These are phyloP conservation scores for Agrypnus murinus DNA, from an alignment of 2,888 invertebrate genomes.

Conservation along the genomic window DNA sequence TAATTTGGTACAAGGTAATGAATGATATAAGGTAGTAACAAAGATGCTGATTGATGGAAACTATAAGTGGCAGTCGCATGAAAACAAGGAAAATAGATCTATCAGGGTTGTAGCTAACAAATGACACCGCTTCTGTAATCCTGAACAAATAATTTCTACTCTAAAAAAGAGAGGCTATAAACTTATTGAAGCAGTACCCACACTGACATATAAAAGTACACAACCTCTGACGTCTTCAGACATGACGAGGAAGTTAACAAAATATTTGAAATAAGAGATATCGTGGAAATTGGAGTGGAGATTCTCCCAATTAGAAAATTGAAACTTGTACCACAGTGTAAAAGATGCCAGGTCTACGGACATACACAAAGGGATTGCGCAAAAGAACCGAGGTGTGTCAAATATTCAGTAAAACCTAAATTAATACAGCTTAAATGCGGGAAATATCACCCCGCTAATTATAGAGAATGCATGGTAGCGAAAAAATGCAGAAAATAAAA, in stretches of 20 bases:
- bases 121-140: constrained; percentile 25
- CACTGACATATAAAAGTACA: constrained; percentile 37
- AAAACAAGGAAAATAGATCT: too few relatives aligned
- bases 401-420: constrained; percentile 35
- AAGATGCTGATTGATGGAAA: constrained; percentile 3
- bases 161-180: constrained; percentile 34
- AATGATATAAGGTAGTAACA: constrained; percentile 12
- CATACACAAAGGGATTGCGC: constrained; percentile 44
- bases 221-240: constrained; percentile 31
- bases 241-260: constrained; percentile 35
- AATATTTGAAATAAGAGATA: constrained; percentile 30
- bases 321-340: constrained; percentile 37
- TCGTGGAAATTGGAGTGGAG: constrained; percentile 30
- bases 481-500: constrained; percentile 25
- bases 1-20: constrained; percentile 5
- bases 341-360: constrained; percentile 39
- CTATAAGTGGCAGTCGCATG: constrained; percentile 21
- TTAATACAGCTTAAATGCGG: too few relatives aligned
- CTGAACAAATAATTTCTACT: constrained; percentile 10
- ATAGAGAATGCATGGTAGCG: constrained; percentile 33
- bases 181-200: constrained; percentile 25
- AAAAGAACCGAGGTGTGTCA: constrained; percentile 49
- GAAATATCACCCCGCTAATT: constrained; percentile 16
- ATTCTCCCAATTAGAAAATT: constrained; percentile 29
- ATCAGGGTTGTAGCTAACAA: constrained; percentile 20